Conservation (phyloP, 1,140 invertebrate species). For the Sycophila sp. region DNA sequence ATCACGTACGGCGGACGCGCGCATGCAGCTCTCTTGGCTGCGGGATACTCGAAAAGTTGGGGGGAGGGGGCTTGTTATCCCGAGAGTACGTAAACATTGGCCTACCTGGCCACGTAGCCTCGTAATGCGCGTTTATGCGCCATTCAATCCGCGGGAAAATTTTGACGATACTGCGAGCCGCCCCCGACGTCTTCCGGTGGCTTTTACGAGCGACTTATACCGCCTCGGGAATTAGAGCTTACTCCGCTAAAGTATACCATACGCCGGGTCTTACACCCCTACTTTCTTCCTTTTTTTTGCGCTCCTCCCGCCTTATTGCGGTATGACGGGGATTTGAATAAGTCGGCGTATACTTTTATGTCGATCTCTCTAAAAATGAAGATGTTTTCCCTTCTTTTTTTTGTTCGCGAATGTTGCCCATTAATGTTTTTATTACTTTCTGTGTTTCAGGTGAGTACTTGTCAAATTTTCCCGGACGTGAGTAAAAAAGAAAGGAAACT, state of each 20-base stretch:
- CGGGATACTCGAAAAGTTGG: slow-evolving; percentile 26
- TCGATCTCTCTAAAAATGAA: background rate
- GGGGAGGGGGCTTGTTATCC: no score
- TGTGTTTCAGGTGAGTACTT: slow-evolving; percentile 46
- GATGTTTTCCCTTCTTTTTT: background rate
- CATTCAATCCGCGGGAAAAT: slow-evolving; percentile 18
- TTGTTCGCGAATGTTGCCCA: background rate
- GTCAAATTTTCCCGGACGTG: background rate
- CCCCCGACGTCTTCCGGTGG: background rate
- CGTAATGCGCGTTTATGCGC: slow-evolving; percentile 28
- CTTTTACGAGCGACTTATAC: slow-evolving; percentile 33
- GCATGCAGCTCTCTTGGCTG: background rate
- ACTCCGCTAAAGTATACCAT: slow-evolving; percentile 24
- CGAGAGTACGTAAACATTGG: slow-evolving; percentile 21
- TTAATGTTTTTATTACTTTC: slow-evolving; percentile 20
- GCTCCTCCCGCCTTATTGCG: slow-evolving; percentile 38
- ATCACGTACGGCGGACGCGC: slow-evolving; percentile 38
- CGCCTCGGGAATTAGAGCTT: slow-evolving; percentile 25
- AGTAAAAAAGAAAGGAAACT: slow-evolving; percentile 12
- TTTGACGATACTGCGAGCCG: slow-evolving; percentile 16
- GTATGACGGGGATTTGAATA: slow-evolving; percentile 23
- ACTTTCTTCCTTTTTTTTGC: background rate
- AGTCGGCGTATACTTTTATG: slow-evolving; percentile 9
- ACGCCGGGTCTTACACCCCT: slow-evolving; percentile 40
- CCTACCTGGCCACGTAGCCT: slow-evolving; percentile 27